Percentiles rank a stretch among this genome's conserved stretches.
Conservation (phyloP, 2,113 vertebrate genomes). For the Spilogale gracilis region DNA sequence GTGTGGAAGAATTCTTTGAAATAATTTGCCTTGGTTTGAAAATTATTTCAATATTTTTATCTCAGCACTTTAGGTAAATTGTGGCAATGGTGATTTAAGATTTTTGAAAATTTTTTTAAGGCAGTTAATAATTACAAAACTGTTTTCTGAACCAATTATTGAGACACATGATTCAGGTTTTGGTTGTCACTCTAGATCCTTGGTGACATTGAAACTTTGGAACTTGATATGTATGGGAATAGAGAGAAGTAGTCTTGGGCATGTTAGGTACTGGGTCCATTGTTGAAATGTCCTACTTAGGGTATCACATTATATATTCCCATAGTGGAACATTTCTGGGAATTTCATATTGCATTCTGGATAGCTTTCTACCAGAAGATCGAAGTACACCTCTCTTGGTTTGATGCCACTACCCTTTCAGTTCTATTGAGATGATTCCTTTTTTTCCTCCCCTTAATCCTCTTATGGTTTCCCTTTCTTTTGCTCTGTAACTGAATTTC, state of each 20-base stretch:
- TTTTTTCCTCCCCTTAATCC: fast-evolving
- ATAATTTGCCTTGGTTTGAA: constrained; percentile 50
- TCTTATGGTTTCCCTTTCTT: background rate
- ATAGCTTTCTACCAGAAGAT: background rate
- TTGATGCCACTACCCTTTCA: constrained; percentile 6
- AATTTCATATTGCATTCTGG: background rate
- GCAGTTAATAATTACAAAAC: background rate
- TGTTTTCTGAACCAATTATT: background rate
- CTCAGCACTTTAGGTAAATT: constrained; percentile 4
- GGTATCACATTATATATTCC: background rate
- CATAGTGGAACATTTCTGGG: background rate
- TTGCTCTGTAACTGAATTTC: constrained; percentile 9
- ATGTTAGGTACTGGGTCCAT: background rate
- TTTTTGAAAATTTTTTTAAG: constrained; percentile 43
- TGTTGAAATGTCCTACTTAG: background rate
- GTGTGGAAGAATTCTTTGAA: constrained; percentile 52
- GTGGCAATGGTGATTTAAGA: background rate
- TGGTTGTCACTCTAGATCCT: background rate
- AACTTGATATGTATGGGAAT: background rate
- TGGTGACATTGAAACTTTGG: constrained; percentile 19
- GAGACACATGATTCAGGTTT: background rate
- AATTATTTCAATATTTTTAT: constrained; percentile 45
- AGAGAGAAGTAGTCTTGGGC: background rate
- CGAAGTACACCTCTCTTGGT: background rate
- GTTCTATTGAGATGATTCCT: background rate